Percentiles rank a stretch among this genome's conserved stretches.
These are phyloP conservation scores for Trematomus loennbergii DNA, from an alignment of 2,113 vertebrate genomes.

Conservation along the genomic window DNA sequence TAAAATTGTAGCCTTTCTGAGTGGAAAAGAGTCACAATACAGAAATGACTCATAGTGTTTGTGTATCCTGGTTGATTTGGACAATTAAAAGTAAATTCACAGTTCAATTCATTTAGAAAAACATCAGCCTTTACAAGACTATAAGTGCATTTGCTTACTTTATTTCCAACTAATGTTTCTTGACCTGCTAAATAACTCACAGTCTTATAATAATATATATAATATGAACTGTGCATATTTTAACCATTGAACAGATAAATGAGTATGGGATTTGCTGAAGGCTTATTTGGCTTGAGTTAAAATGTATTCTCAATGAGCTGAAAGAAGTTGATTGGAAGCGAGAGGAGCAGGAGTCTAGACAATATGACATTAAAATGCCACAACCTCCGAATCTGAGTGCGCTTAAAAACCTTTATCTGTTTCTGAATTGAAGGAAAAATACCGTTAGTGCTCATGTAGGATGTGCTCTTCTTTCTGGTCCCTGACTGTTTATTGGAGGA, in stretches of 20 bases:
- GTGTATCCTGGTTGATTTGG: background rate
- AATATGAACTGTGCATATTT: background rate
- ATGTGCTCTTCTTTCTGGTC: conserved; percentile 14
- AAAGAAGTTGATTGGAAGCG: conserved; percentile 17
- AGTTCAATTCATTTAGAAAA: background rate
- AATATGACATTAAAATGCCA: conserved; percentile 34
- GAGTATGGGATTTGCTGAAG: background rate
- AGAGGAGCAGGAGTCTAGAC: background rate
- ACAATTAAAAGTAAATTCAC: background rate
- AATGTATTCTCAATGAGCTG: background rate
- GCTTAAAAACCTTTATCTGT: conserved; percentile 31
- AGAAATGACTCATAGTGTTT: background rate
- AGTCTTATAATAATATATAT: background rate
- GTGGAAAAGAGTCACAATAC: too few relatives aligned
- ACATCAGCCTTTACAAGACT: background rate
- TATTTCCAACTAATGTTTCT: background rate
- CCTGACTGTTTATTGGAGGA: conserved; percentile 3
- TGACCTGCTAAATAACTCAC: background rate
- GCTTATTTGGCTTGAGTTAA: background rate
- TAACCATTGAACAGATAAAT: background rate
- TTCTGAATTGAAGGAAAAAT: conserved; percentile 26
- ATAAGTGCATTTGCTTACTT: background rate
- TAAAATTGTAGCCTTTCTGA: too few relatives aligned
- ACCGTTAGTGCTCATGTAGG: background rate
- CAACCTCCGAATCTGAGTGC: conserved; percentile 12